phyloP scores from a whole-genome alignment of 2,113 vertebrate species.

The Sakesphorus luctuosus region DNA sequence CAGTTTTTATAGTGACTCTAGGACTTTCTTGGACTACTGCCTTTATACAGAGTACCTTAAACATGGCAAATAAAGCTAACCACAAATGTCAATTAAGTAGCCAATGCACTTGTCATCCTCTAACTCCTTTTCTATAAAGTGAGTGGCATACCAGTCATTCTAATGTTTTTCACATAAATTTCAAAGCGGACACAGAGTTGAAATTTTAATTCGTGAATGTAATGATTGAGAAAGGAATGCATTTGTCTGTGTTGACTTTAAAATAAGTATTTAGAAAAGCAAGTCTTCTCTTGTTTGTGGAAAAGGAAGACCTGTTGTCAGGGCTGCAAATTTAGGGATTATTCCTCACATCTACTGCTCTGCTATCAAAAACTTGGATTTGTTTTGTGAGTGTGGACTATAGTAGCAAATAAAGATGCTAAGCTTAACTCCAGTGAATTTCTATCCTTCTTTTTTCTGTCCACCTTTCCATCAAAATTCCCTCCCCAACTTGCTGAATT shows the following conservation, averaged over 20 bases:
- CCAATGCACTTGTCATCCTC: background rate
- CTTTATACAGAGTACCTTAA: background rate
- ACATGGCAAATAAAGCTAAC: background rate
- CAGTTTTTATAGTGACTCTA: background rate
- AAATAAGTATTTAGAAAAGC: background rate
- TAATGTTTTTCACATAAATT: background rate
- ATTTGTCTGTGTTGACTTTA: background rate
- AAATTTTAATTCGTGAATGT: background rate
- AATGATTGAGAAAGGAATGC: background rate
- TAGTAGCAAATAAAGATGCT: background rate
- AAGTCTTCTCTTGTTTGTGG: background rate
- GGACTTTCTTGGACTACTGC: background rate
- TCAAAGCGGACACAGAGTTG: background rate
- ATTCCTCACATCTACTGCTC: background rate
- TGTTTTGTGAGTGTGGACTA: background rate
- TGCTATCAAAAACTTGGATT: background rate
- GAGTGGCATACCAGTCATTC: background rate
- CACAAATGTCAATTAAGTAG: background rate
- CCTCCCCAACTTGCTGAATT: background rate
- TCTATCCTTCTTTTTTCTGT: background rate
- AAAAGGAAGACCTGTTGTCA: background rate
- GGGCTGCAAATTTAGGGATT: background rate
- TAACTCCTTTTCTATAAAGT: background rate
- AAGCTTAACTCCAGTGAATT: background rate
- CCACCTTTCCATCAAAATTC: background rate